A percentile compares a stretch with the other conserved stretches of the same genome.
Conservation (phyloP, 2,113 vertebrate genomes). For the Arothron firmamentum region DNA sequence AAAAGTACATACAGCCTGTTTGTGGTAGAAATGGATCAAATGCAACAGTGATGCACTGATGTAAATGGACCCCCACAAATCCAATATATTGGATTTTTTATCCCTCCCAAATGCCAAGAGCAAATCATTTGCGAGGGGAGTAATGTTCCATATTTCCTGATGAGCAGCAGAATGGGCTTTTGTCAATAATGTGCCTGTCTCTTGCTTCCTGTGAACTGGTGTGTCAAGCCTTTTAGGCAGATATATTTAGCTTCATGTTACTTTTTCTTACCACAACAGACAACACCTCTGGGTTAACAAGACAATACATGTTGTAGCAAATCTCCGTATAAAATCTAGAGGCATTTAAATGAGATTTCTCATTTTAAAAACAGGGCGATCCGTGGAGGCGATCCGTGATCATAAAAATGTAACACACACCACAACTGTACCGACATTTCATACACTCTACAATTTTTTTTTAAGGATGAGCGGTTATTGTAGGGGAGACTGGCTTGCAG, state of each 20-base stretch:
- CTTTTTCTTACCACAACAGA: slow-evolving; percentile 30
- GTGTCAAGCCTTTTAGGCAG: slow-evolving; percentile 58
- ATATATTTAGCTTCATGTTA: slow-evolving; percentile 59
- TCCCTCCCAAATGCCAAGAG: slow-evolving; percentile 61
- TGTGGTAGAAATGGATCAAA: slow-evolving; percentile 37
- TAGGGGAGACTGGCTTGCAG: too few relatives aligned
- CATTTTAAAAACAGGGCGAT: background rate
- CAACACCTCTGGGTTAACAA: slow-evolving; percentile 36
- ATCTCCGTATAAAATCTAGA: slow-evolving; percentile 19
- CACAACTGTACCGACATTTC: too few relatives aligned
- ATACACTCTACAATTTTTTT: too few relatives aligned
- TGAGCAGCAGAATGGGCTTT: slow-evolving; percentile 51
- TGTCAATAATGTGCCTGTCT: slow-evolving; percentile 62
- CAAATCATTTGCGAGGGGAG: slow-evolving; percentile 60
- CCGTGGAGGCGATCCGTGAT: background rate
- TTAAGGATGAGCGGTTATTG: too few relatives aligned
- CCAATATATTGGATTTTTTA: slow-evolving; percentile 58
- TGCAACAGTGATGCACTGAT: slow-evolving; percentile 48
- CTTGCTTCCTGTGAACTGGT: slow-evolving; percentile 50
- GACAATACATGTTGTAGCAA: slow-evolving; percentile 17
- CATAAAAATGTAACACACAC: background rate
- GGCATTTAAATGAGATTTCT: background rate
- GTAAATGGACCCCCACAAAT: slow-evolving; percentile 59
- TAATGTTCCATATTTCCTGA: slow-evolving; percentile 67
- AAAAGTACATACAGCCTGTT: slow-evolving; percentile 29